Base-by-base conservation (phyloP, 1,140 invertebrate genomes). In the Diorhabda carinulata region DNA sequence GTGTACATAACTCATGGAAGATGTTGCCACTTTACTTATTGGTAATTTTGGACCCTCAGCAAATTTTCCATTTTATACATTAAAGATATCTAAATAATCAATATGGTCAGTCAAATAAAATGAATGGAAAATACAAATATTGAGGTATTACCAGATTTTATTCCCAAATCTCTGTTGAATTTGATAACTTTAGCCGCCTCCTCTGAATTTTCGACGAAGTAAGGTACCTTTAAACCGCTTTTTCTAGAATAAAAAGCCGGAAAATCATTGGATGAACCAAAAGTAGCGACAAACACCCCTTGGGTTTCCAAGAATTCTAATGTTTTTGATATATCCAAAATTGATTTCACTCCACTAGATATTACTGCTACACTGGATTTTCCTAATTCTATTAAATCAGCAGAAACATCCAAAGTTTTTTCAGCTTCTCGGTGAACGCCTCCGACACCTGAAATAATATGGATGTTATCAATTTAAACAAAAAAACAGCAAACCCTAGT, bases 291-390 rank as follows among this genome's bases (percentile, higher is more conserved):
- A 77, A 92, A 92, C 0, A 98, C 95, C 5, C 97, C 96, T 81
- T 96, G 89, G 2, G 96, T 98, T 86, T 98, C 97, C 84, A 99
- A 83, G 79, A 91, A 98, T 81, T 99, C 98, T 43, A 99, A 83
- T 2, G 97, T 99, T 77, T 91, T 90, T 2, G 87, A 89, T 77
- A 99, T 96, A 80, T 99, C 98, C 43, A 99, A 84, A 76, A 99
- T 99, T 47, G 96, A 97, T 84, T 99, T 99, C 52, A 98, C 88
- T 9, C 98, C 98, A 76, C 96, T 94, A 71, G 94, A 98, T 2
- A 99, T 89, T 7, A 99, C 96, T 67, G 93, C 87, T 2, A 98
- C 88, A 5, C 91, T 89, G 69, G 90, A 97, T 62, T 89, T 84
- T 4, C 95, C 91, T 41, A 99, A 84, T 82, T 99, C 97, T 6